Evolutionary conservation across 2,888 invertebrate genomes (phyloP), one percentile per base, ranked within the genome.

Genomic region (Strigamia transsilvanica): DNA sequence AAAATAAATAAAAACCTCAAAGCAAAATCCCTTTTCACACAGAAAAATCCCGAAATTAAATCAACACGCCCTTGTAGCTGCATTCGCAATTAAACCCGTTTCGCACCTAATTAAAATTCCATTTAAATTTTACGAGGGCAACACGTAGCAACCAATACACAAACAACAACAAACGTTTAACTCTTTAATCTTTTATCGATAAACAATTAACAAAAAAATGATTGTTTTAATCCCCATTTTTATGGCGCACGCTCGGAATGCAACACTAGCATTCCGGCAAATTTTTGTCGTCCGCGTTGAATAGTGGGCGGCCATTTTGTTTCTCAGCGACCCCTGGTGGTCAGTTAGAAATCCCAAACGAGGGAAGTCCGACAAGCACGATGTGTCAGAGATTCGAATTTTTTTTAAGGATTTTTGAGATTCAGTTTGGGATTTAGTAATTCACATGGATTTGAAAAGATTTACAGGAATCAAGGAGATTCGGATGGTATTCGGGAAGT

Each of bases 51-150:
- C 12, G 6, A 51, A 51, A 13, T 51, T 15, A 13, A 51, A 51
- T 51, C 51, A 51, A 51, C 51, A 18, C 51, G n/a, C 15, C 18
- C 51, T 51, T 15, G 51, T 51, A 18, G 12, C 51, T 13, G 51
- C 51, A 10, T 51, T 51, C 12, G 51, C 51, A 51, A 51, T 51
- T 51, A 51, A 51, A 51, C 15, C 51, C 18, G n/a, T 51, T 51
- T 51, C 51, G 15, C 51, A 51, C 13, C 10, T 51, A 51, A 51
- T 51, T 51, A 51, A 51, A 51, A 51, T 51, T 51, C 51, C 51
- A 51, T 51, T 51, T 51, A 51, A 13, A 51, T 51, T 51, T 51
- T 51, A 51, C 51, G 51, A 51, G 15, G 4, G 15, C 51, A 15
- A 51, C 15, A 51, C 51, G 18, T 18, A 51, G 51, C 6, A 51